These are phyloP conservation scores for Gallinago solitaria DNA, from an alignment of 2,797 vertebrate species.

Conservation along the genomic window DNA sequence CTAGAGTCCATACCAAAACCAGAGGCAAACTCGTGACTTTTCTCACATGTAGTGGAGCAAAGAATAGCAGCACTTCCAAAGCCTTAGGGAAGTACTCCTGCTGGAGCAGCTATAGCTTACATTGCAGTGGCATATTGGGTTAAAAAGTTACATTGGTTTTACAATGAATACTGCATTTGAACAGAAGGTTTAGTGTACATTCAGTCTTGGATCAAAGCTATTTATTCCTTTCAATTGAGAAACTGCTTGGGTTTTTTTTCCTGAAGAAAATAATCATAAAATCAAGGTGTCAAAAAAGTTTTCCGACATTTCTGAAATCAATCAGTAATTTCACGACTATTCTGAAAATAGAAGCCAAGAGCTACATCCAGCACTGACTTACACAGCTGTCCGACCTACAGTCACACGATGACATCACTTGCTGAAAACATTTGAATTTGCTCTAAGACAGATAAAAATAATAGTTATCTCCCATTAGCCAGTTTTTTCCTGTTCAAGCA, in stretches of 20 bases:
- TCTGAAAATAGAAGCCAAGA: background rate
- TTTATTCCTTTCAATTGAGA: background rate
- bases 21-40: background rate
- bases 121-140: background rate
- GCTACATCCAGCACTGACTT: background rate
- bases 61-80: background rate
- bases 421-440: background rate
- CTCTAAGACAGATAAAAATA: background rate
- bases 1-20: background rate
- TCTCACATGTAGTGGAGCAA: background rate
- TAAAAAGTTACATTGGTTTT: background rate
- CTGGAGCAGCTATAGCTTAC: background rate
- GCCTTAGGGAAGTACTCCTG: background rate
- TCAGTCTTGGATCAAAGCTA: background rate
- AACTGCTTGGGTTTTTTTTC: background rate
- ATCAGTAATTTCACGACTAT: background rate
- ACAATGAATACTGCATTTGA: background rate
- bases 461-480: background rate
- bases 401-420: background rate
- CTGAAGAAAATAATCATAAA: background rate
- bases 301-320: background rate
- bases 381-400: background rate
- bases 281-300: background rate
- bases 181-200: background rate
- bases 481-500: background rate